Base-by-base conservation (phyloP, 2,113 vertebrate genomes). In the Cathartes aura region DNA sequence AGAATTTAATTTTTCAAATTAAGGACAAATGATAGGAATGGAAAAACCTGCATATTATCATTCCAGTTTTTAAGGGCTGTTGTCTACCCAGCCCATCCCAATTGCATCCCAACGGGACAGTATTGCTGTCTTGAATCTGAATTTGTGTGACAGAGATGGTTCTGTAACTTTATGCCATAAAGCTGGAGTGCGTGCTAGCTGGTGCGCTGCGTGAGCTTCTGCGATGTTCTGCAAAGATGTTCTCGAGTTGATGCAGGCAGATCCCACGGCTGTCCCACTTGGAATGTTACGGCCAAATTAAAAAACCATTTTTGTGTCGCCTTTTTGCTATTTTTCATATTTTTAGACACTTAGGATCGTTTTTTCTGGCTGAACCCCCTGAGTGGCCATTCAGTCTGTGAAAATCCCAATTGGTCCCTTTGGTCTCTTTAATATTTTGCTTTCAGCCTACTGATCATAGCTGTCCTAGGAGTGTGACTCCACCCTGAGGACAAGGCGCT, bases 1-100 rank as follows among this genome's bases (percentile, higher is more conserved):
- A 93, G 91, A 70, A 95, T 96, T 95, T 95, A 52, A 89, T 96
- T 94, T 95, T 64, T 96, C 72, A 82, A 92, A 97, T 94, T 79
- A 75, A 94, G 89, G 89, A 89, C 95, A 91, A 96, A 79, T 87
- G 76, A 95, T 64, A 96, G 89, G 87, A 78, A 96, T 85, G 95
- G 96, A 93, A 96, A 97, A 94, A 87, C 87, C 89, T 97, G 78
- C 95, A 91, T 75, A 75, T 91, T 87, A 74, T 91, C 82, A 81
- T 68, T 67, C 11, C 62, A 73, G 84, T 53, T 89, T 89, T 79
- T 72, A 87, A 97, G 83, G 89, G 89, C 87, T 96, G 93, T 94
- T 94, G 81, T 80, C 78, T 91, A 45, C 60, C 53, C 93, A 96
- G 82, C 95, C 95, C 92, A 92, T 81, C 79, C 93, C 95, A 91